These are phyloP conservation scores for Echinometra lucunter DNA, from an alignment of 53 echinoderm and acorn worm genomes.

Conservation along the genomic window DNA sequence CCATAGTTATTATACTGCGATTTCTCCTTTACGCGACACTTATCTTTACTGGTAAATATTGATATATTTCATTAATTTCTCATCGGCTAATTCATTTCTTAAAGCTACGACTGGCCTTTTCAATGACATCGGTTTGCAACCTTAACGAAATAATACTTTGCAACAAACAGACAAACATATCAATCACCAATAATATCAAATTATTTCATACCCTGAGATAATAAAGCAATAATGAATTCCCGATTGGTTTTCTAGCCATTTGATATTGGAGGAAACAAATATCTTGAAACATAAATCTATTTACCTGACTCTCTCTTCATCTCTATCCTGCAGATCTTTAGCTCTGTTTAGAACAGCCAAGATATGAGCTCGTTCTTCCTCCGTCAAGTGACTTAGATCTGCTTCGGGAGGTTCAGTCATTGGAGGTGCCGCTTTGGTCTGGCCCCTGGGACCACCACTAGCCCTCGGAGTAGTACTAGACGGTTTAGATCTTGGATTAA, in stretches of 20 bases:
- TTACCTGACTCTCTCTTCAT: slow-evolving; percentile 93
- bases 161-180: too few species aligned
- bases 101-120: too few species aligned
- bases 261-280: too few species aligned
- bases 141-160: too few species aligned
- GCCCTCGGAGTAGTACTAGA: not conserved
- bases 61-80: not conserved
- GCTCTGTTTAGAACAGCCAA: slow-evolving; percentile 89
- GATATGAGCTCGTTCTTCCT: slow-evolving; percentile 90
- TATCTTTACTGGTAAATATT: not conserved
- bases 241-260: too few species aligned
- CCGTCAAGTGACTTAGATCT: slow-evolving; percentile 93
- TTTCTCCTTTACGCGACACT: not conserved
- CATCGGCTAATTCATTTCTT: too few species aligned
- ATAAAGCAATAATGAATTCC: too few species aligned
- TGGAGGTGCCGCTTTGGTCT: slow-evolving; percentile 45
- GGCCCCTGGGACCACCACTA: not conserved
- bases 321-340: slow-evolving; percentile 83
- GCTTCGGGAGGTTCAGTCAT: slow-evolving; percentile 71
- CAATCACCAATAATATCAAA: too few species aligned
- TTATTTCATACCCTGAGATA: too few species aligned
- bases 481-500: not conserved
- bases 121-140: too few species aligned
- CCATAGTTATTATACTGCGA: too few species aligned
- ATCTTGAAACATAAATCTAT: not conserved